A percentile compares a stretch with the other conserved stretches of the same genome.
Conservation (phyloP, 2,888 invertebrate species). For the Corbicula japonica region DNA sequence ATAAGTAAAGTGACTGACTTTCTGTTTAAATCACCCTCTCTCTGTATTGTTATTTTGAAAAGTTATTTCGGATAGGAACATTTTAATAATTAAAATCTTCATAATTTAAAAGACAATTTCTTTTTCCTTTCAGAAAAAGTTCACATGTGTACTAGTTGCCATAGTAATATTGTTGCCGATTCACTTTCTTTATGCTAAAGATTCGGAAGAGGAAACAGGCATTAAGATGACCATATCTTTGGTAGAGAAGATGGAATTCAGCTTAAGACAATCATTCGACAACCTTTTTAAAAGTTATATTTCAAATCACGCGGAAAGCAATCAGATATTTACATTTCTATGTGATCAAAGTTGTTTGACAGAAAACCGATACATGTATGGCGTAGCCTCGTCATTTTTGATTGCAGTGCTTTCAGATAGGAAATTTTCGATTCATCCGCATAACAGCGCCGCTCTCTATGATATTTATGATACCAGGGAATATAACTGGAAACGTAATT, state of each 20-base stretch:
- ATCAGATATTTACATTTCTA: background rate
- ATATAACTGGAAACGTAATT: background rate
- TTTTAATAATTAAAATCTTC: too few relatives aligned
- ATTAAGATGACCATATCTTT: too few relatives aligned
- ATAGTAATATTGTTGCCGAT: too few relatives aligned
- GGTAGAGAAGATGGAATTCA: constrained; percentile 1
- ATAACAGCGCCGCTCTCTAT: background rate
- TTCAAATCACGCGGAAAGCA: background rate
- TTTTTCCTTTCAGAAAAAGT: too few relatives aligned
- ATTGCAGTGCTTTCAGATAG: background rate
- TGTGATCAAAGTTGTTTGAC: background rate
- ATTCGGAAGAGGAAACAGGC: too few relatives aligned
- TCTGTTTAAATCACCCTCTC: too few relatives aligned
- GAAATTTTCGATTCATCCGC: constrained; percentile 10
- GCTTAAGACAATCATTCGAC: background rate
- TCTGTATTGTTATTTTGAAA: too few relatives aligned
- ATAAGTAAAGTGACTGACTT: too few relatives aligned
- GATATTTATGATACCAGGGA: background rate
- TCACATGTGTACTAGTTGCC: too few relatives aligned
- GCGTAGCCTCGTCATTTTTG: constrained; percentile 2
- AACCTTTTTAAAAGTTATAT: background rate
- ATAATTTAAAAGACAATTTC: too few relatives aligned
- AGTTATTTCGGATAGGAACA: too few relatives aligned
- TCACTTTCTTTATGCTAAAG: too few relatives aligned
- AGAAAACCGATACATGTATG: background rate